Evolutionary conservation across 1,140 invertebrate species (phyloP).

Genomic region (Micrasema longulum): DNA sequence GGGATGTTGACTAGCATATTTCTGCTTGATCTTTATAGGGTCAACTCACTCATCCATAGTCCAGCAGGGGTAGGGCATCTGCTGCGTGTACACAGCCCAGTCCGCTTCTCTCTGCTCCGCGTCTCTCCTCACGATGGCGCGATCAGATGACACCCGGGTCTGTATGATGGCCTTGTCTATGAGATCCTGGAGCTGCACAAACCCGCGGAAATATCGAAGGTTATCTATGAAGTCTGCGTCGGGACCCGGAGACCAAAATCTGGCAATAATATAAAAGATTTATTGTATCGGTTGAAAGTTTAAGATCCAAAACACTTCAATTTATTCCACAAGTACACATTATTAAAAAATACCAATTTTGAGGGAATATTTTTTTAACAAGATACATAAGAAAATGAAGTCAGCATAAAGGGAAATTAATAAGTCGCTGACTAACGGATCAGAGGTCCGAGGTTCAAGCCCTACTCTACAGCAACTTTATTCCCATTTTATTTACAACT

Average conservation of each 20-base stretch:
- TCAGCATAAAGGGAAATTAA: too few species aligned
- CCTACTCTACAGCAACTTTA: too few species aligned
- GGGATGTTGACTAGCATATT: too few species aligned
- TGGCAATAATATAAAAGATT: conserved; percentile 44
- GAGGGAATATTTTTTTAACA: too few species aligned
- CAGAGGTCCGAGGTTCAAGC: too few species aligned
- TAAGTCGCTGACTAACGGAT: too few species aligned
- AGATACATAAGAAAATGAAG: too few species aligned
- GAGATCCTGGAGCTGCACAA: conserved; percentile 75
- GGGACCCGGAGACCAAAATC: conserved; percentile 76
- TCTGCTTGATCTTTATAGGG: too few species aligned
- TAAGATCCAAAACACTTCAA: too few species aligned
- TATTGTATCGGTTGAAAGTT: background rate
- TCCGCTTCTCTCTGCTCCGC: conserved; percentile 51
- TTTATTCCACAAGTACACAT: too few species aligned
- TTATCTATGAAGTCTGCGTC: conserved; percentile 73
- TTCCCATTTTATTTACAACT: too few species aligned
- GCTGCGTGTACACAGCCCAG: conserved; percentile 73
- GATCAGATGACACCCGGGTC: background rate
- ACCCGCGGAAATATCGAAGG: conserved; percentile 75
- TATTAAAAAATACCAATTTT: too few species aligned
- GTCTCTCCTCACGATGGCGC: conserved; percentile 56
- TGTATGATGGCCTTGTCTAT: conserved; percentile 72
- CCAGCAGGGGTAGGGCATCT: conserved; percentile 77
- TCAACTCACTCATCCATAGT: conserved; percentile 71